Conservation (phyloP, 2,888 invertebrate species). For the Drosophila mimetica region DNA sequence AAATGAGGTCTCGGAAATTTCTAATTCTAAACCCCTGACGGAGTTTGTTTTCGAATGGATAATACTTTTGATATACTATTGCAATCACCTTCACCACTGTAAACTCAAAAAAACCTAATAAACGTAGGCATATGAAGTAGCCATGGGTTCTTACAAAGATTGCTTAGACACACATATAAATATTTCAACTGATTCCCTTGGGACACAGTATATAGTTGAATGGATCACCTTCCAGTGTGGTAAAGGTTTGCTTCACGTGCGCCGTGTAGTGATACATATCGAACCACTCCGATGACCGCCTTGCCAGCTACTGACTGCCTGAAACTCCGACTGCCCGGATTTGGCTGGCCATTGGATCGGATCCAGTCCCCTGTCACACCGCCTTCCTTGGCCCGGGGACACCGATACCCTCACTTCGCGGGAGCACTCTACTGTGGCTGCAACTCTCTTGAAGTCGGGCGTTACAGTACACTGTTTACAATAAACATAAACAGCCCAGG, state of each 20-base stretch:
- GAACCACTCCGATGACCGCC: conserved; percentile 51
- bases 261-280: conserved; percentile 71
- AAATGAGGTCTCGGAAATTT: too few relatives aligned
- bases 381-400: conserved; percentile 9
- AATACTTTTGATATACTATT: too few relatives aligned
- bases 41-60: too few relatives aligned
- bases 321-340: conserved; percentile 18
- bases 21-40: too few relatives aligned
- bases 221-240: conserved; percentile 78
- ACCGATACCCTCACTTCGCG: conserved; percentile 24
- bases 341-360: conserved; percentile 15
- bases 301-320: conserved; percentile 57
- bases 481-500: conserved; percentile 6
- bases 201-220: neutral
- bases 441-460: conserved; percentile 2
- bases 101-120: too few relatives aligned
- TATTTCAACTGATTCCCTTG: too few relatives aligned
- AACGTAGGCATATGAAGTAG: too few relatives aligned
- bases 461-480: conserved; percentile 13
- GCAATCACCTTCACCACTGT: too few relatives aligned
- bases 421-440: conserved; percentile 9
- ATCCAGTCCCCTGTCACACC: neutral
- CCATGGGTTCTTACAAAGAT: too few relatives aligned
- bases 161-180: too few relatives aligned
- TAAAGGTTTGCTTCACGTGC: conserved; percentile 73